phyloP scores from a whole-genome alignment of 2,888 invertebrate species.

The Heteromurus nitidus region DNA sequence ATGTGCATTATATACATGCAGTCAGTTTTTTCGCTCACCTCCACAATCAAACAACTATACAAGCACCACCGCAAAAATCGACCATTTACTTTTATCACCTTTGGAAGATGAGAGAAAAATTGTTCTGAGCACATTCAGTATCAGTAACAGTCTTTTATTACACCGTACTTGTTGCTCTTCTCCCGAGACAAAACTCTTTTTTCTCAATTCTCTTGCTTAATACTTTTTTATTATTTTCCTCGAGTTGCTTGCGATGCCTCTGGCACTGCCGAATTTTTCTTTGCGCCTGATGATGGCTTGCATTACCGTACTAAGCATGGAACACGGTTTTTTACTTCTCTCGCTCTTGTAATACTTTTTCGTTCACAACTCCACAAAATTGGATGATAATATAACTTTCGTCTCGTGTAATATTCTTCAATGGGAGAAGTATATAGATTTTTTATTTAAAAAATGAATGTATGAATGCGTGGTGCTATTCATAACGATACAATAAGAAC shows the following conservation, averaged over 20 bases:
- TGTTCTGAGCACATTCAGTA: neutral
- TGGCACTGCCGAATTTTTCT: neutral
- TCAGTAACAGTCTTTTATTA: neutral
- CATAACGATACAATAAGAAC: neutral
- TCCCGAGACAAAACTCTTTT: neutral
- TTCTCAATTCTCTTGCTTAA: neutral
- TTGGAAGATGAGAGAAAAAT: constrained; percentile 4
- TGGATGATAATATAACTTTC: too few species aligned
- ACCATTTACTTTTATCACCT: constrained; percentile 7
- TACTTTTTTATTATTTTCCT: constrained; percentile 5
- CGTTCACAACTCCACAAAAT: constrained; percentile 1
- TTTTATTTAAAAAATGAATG: neutral
- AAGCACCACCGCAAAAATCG: neutral
- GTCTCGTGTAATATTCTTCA: too few species aligned
- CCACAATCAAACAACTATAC: constrained; percentile 1
- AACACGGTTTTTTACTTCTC: constrained; percentile 3
- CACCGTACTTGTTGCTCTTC: constrained; percentile 3
- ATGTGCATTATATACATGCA: neutral
- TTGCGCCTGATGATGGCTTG: neutral
- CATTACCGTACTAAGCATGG: neutral
- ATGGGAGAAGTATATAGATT: neutral
- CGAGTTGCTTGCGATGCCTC: neutral
- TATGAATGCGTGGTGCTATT: neutral
- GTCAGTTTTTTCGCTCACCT: constrained; percentile 6
- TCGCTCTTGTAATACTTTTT: neutral